phyloP scores from a whole-genome alignment of 2,888 invertebrate genomes.

The Drosophila quinaria region DNA sequence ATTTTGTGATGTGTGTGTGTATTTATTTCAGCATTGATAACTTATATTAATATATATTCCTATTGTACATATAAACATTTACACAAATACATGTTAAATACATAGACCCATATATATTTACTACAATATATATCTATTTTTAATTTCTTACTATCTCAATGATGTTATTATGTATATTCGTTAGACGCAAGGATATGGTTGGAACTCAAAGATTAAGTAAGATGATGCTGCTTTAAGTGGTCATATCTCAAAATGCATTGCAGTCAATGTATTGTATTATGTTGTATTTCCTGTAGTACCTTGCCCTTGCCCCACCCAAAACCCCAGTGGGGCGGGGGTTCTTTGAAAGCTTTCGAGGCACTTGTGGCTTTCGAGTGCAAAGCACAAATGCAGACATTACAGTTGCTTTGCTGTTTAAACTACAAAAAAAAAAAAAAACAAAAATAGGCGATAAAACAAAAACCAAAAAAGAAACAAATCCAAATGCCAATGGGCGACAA shows the following conservation, averaged over 20 bases:
- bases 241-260: slow-evolving; percentile 51
- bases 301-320: slow-evolving; percentile 11
- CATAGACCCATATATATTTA: slow-evolving; percentile 8
- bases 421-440: slow-evolving; percentile 33
- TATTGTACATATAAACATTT: slow-evolving; percentile 46
- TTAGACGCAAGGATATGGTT: slow-evolving; percentile 70
- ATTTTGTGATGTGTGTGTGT: slow-evolving; percentile 11
- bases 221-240: slow-evolving; percentile 26
- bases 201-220: slow-evolving; percentile 40
- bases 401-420: slow-evolving; percentile 42
- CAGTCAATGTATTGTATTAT: slow-evolving; percentile 47
- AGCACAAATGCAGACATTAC: slow-evolving; percentile 33
- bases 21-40: slow-evolving; percentile 45
- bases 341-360: slow-evolving; percentile 68
- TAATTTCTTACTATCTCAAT: slow-evolving; percentile 19
- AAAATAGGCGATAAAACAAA: slow-evolving; percentile 19
- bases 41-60: slow-evolving; percentile 35
- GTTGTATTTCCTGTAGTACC: slow-evolving; percentile 52
- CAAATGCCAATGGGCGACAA: slow-evolving; percentile 20
- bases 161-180: slow-evolving; percentile 49
- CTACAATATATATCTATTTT: slow-evolving; percentile 1
- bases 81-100: slow-evolving; percentile 39
- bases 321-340: slow-evolving; percentile 6
- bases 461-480: slow-evolving; percentile 18
- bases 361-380: slow-evolving; percentile 68